A percentile compares a stretch with the other conserved stretches of the same genome.
phyloP scores from a whole-genome alignment of 2,797 vertebrate species.

The Prionace glauca region DNA sequence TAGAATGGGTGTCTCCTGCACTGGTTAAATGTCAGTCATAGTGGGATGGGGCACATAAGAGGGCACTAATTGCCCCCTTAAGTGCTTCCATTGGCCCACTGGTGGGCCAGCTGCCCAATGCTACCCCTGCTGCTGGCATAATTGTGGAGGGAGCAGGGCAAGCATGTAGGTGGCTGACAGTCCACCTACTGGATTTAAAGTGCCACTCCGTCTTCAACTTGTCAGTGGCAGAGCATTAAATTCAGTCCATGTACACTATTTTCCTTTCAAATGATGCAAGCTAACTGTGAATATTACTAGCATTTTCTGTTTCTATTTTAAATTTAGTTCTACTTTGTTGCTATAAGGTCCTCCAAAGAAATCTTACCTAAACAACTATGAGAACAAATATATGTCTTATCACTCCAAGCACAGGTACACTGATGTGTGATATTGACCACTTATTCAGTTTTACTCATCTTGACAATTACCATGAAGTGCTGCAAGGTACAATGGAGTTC shows the following conservation, averaged over 20 bases:
- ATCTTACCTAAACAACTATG: neutral
- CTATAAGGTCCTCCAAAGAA: neutral
- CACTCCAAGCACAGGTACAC: neutral
- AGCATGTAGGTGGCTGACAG: neutral
- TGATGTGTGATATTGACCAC: neutral
- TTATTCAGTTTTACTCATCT: neutral
- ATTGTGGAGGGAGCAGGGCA: too few species aligned
- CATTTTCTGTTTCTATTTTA: neutral
- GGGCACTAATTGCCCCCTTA: too few species aligned
- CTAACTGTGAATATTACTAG: neutral
- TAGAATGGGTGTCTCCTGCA: too few species aligned
- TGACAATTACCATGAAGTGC: slow-evolving; percentile 51
- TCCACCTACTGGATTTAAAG: neutral
- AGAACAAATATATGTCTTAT: neutral
- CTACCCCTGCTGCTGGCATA: too few species aligned
- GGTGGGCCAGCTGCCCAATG: too few species aligned
- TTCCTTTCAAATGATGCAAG: too few species aligned
- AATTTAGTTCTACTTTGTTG: too few species aligned
- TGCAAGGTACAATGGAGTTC: slow-evolving; percentile 57
- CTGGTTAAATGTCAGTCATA: too few species aligned
- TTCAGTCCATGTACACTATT: neutral
- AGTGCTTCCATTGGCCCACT: too few species aligned
- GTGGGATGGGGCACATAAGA: too few species aligned
- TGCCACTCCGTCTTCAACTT: neutral
- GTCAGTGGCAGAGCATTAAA: neutral